Evolutionary conservation across 2,888 invertebrate genomes (phyloP).

Genomic region (Cataglyphis altisquamis): DNA sequence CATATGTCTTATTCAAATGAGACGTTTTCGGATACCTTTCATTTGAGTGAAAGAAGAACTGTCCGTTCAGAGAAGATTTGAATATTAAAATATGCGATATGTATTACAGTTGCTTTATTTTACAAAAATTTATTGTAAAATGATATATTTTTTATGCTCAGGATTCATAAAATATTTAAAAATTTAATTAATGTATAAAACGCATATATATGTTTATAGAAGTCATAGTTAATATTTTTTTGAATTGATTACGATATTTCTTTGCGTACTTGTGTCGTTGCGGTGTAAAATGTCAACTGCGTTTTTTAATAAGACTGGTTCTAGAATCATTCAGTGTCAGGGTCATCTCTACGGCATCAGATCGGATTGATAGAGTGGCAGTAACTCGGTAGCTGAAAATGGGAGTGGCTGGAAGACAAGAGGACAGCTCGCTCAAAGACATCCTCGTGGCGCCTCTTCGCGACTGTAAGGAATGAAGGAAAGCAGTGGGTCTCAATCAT

Average conservation of each 20-base stretch:
- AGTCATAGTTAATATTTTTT: not conserved
- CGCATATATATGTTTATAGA: not conserved
- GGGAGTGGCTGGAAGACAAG: slow-evolving; percentile 81
- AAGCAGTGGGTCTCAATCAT: slow-evolving; percentile 74
- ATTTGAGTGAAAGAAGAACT: slow-evolving; percentile 22
- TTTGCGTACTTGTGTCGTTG: slow-evolving; percentile 13
- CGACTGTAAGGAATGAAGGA: slow-evolving; percentile 61
- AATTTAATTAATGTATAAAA: not conserved
- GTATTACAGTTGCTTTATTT: not conserved
- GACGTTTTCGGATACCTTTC: slow-evolving; percentile 45
- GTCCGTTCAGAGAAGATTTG: not conserved
- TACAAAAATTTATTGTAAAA: not conserved
- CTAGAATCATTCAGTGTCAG: slow-evolving; percentile 66
- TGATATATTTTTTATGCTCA: not conserved
- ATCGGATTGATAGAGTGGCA: slow-evolving; percentile 74
- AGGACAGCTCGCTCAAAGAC: slow-evolving; percentile 79
- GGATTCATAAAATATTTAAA: not conserved
- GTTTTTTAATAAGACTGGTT: slow-evolving; percentile 61
- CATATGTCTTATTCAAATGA: slow-evolving; percentile 83
- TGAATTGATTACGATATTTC: not conserved
- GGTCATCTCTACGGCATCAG: slow-evolving; percentile 64
- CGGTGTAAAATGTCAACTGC: slow-evolving; percentile 16
- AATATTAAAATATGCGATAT: not conserved
- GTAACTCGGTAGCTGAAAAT: slow-evolving; percentile 81
- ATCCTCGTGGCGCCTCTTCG: slow-evolving; percentile 77